Conservation (phyloP, 2,888 invertebrate genomes). For the Amblyjoppa proteus region DNA sequence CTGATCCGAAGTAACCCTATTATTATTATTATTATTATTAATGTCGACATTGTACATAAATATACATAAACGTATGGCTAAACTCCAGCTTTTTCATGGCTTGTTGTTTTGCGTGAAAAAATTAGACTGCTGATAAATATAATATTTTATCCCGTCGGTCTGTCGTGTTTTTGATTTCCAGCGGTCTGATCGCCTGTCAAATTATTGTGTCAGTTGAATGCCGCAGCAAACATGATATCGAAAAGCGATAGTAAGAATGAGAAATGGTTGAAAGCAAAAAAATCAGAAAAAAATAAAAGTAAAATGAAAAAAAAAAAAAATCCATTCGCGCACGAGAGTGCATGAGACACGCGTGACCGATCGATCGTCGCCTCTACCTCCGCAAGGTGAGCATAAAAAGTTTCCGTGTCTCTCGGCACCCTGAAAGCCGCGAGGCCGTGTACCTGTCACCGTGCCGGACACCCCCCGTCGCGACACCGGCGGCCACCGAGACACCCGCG, state of each 20-base stretch:
- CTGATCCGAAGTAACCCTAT: neutral
- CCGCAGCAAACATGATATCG: conserved; percentile 46
- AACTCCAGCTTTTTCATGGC: neutral
- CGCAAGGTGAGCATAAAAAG: conserved; percentile 35
- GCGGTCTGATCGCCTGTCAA: conserved; percentile 50
- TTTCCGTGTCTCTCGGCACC: conserved; percentile 36
- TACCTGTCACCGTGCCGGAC: conserved; percentile 61
- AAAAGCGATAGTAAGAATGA: conserved; percentile 38
- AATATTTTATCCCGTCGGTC: conserved; percentile 1
- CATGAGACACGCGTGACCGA: conserved; percentile 36
- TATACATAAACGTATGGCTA: neutral
- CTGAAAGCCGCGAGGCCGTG: conserved; percentile 64
- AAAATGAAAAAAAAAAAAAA: neutral
- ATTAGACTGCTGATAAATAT: conserved; percentile 22
- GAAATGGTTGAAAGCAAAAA: neutral
- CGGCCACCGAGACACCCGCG: conserved; percentile 33
- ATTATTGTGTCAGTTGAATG: conserved; percentile 60
- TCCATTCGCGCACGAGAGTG: conserved; percentile 7
- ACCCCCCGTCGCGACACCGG: conserved; percentile 44
- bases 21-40: no score
- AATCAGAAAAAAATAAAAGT: conserved; percentile 10
- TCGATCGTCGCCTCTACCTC: conserved; percentile 38
- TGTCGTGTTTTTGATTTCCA: conserved; percentile 48
- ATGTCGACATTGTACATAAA: no score
- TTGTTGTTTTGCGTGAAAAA: neutral